phyloP scores from a whole-genome alignment of 2,888 invertebrate species.

The Dryadula phaetusa region DNA sequence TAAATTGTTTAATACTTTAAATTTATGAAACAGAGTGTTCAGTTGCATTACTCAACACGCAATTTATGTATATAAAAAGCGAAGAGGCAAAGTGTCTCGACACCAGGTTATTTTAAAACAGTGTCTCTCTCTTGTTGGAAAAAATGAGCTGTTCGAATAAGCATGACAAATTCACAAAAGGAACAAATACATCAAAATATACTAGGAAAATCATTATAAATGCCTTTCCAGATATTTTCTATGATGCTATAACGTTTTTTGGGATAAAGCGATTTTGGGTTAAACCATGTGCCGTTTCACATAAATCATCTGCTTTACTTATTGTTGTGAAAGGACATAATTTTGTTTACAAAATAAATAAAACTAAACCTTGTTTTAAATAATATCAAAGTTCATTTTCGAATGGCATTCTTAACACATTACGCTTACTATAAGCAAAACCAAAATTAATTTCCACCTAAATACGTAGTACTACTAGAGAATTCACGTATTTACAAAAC shows the following conservation, averaged over 20 bases:
- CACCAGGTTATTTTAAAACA: too few species aligned
- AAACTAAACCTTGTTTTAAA: constrained; percentile 3
- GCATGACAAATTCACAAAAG: neutral
- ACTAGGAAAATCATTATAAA: neutral
- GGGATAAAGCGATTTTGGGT: constrained; percentile 54
- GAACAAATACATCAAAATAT: neutral
- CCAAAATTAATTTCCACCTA: constrained; percentile 46
- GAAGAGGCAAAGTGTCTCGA: too few species aligned
- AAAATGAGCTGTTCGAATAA: too few species aligned
- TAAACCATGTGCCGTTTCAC: constrained; percentile 59
- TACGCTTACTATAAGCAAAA: constrained; percentile 29
- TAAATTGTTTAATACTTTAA: too few species aligned
- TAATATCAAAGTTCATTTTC: constrained; percentile 7
- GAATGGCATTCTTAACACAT: constrained; percentile 2
- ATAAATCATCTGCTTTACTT: constrained; percentile 56
- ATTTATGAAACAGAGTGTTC: too few species aligned
- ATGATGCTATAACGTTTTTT: constrained; percentile 45
- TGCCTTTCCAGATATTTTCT: constrained; percentile 38
- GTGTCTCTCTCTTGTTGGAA: too few species aligned
- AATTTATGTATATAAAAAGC: too few species aligned
- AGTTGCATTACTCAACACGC: too few species aligned
- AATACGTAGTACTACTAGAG: constrained; percentile 43
- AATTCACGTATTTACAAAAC: constrained; percentile 42
- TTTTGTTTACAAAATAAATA: neutral
- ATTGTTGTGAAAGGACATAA: constrained; percentile 41